Evolutionary conservation across 1,140 invertebrate genomes (phyloP), one percentile per base, ranked within the genome.

Genomic region (Lepidostoma basale): DNA sequence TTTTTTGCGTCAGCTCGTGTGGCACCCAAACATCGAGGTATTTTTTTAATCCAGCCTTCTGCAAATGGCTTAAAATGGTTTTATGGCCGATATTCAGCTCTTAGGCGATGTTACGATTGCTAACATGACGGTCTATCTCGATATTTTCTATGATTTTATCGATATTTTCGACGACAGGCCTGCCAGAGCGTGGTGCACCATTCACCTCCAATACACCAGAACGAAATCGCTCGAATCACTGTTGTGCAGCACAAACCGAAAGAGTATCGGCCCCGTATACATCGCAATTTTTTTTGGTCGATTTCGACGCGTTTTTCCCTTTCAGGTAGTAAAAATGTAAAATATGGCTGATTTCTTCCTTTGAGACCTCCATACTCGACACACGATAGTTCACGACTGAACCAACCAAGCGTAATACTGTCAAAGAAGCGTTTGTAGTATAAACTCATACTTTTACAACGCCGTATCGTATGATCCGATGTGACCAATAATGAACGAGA

Each of bases 371-470:
- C 16, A 56, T 58, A 14, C 40, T 67, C 10, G 45, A 42, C 45
- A 25, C 40, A n/a, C 20, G 23, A 44, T 44, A 58, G 23, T 39
- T 72, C 66, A 28, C 63, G 70, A 26, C 64, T 45, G 3, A 36
- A 36, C 47, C 47, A 10, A 77, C 74, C 44, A 78, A 73, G 67
- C 60, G 30, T 12, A 59, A 36, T 59, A 39, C 25, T 59, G 14
- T 59, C 6, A 26, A 20, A 20, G 1, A 36, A 59, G 26, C 26
- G 14, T 59, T 59, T 59, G 14, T 33, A 23, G 18, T 8, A 59
- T 59, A 22, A 8, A 42, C 16, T 44, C 36, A 26, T n/a, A n/a
- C n/a, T n/a, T n/a, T n/a, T n/a, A n/a, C 16, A 59, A 8, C 8
- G 28, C 12, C 9, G 16, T 33, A 18, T 36, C n/a, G 14, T 36